Conservation (phyloP, 2,797 vertebrate species). For the Babyrousa celebensis region DNA sequence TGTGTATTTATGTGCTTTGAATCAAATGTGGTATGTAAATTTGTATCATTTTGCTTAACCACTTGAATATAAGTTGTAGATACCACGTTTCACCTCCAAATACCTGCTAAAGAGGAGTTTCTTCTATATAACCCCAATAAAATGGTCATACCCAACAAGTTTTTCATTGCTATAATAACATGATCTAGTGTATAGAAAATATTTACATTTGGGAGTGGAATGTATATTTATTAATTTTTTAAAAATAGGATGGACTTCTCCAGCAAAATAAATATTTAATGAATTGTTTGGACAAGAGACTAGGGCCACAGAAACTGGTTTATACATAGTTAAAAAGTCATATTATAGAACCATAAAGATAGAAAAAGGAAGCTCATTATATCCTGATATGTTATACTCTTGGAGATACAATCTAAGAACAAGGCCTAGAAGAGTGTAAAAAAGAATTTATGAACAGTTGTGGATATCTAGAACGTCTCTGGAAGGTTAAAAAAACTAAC, state of each 20-base stretch:
- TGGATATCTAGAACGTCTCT: not conserved
- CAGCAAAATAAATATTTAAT: not conserved
- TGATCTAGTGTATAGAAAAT: not conserved
- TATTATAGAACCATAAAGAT: not conserved
- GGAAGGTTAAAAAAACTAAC: not conserved
- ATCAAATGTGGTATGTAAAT: not conserved
- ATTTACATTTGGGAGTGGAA: not conserved
- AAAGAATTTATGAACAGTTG: not conserved
- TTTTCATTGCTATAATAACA: not conserved
- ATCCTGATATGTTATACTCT: not conserved
- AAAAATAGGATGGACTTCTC: not conserved
- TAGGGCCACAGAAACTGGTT: not conserved
- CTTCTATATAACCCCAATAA: not conserved
- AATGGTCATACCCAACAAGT: not conserved
- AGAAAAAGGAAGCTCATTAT: constrained; percentile 30
- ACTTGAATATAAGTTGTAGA: not conserved
- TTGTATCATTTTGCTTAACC: not conserved
- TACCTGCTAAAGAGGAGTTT: not conserved
- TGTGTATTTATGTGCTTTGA: not conserved
- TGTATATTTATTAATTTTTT: not conserved
- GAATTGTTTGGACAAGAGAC: not conserved
- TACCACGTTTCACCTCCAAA: not conserved
- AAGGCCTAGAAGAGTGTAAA: not conserved
- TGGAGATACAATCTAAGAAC: constrained; percentile 36
- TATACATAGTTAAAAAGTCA: not conserved